Evolutionary conservation across 2,888 invertebrate species (phyloP).

Genomic region (Penaeus monodon): DNA sequence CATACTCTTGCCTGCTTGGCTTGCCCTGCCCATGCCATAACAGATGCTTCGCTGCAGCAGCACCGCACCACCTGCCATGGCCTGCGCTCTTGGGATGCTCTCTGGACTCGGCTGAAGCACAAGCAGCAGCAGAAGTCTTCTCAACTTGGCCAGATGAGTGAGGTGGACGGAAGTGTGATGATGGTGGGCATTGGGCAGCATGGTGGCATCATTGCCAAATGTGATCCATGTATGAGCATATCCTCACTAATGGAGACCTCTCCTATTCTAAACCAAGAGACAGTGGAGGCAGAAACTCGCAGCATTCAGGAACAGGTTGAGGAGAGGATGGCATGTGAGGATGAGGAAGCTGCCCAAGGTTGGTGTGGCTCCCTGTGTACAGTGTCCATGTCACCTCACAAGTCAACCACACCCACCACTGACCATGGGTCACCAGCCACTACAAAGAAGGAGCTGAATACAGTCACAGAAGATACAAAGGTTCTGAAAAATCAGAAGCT

Average conservation of each 20-base stretch:
- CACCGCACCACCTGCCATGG: slow-evolving; percentile 61
- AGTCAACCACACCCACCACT: slow-evolving; percentile 41
- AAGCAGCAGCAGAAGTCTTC: slow-evolving; percentile 26
- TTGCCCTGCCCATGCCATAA: slow-evolving; percentile 54
- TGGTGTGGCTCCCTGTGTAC: slow-evolving; percentile 64
- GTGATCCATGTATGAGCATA: slow-evolving; percentile 32
- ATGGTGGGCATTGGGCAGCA: slow-evolving; percentile 35
- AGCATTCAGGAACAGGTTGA: slow-evolving; percentile 5
- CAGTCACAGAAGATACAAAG: too few species aligned
- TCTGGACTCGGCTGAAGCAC: slow-evolving; percentile 48
- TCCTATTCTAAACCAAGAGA: neutral
- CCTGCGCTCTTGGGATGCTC: slow-evolving; percentile 49
- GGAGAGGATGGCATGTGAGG: slow-evolving; percentile 35
- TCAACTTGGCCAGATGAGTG: neutral
- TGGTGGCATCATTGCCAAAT: slow-evolving; percentile 37
- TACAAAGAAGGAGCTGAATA: neutral
- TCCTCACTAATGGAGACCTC: slow-evolving; percentile 17
- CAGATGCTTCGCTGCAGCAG: slow-evolving; percentile 48
- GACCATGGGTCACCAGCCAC: neutral
- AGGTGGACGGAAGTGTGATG: slow-evolving; percentile 42
- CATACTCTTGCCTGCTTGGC: slow-evolving; percentile 62
- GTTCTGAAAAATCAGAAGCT: too few species aligned
- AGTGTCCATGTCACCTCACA: slow-evolving; percentile 64
- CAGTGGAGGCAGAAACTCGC: slow-evolving; percentile 6
- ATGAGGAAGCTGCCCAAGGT: slow-evolving; percentile 41